Percentiles rank a stretch among this genome's conserved stretches.
phyloP scores from a whole-genome alignment of 30 jellyfish, hydroid and myxozoan species.

The Chrysaora quinquecirrha region DNA sequence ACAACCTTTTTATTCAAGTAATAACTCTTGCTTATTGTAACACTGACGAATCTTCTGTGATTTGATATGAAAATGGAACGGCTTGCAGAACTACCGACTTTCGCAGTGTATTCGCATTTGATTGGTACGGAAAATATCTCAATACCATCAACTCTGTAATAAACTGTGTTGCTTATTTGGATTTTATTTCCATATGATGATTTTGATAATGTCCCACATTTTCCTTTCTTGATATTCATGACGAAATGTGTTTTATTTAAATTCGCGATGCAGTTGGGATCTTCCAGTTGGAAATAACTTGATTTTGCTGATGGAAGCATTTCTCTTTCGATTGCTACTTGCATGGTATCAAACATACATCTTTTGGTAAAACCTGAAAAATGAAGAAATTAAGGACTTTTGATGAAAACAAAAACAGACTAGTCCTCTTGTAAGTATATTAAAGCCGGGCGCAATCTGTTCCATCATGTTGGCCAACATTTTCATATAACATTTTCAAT shows the following conservation, averaged over 20 bases:
- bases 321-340: constrained; percentile 30
- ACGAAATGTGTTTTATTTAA: constrained; percentile 53
- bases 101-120: constrained; percentile 41
- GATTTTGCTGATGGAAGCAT: constrained; percentile 10
- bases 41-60: constrained; percentile 41
- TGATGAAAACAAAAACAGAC: too few relatives aligned
- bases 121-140: constrained; percentile 24
- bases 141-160: constrained; percentile 16
- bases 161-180: constrained; percentile 49
- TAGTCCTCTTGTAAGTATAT: too few relatives aligned
- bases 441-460: too few relatives aligned
- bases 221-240: constrained; percentile 14
- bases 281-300: constrained; percentile 32
- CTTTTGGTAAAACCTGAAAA: constrained; percentile 48
- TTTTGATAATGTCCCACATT: constrained; percentile 56
- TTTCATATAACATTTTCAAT: too few relatives aligned
- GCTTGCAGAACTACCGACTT: constrained; percentile 14
- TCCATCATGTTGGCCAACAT: too few relatives aligned
- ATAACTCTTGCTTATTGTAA: constrained; percentile 30
- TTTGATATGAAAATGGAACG: constrained; percentile 10
- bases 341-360: constrained; percentile 33
- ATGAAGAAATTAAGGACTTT: too few relatives aligned
- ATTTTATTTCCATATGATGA: constrained; percentile 10
- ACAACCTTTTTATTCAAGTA: constrained; percentile 33
- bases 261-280: constrained; percentile 68